phyloP scores from a whole-genome alignment of 1,140 invertebrate genomes.

The Orius insidiosus region DNA sequence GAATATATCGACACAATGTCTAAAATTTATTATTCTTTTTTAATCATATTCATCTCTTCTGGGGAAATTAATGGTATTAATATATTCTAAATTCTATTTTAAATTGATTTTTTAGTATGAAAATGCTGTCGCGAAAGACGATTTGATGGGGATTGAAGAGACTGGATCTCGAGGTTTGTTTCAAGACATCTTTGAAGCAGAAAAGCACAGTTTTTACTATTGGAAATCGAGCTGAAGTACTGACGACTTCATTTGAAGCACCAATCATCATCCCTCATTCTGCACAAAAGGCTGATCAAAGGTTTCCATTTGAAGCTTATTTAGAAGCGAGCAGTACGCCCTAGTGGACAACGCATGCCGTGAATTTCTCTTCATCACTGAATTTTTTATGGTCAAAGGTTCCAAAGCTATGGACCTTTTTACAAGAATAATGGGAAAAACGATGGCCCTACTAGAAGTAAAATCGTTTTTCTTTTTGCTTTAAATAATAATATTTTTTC shows the following conservation, averaged over 20 bases:
- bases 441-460: conserved; percentile 67
- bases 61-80: conserved; percentile 64
- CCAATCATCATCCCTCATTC: conserved; percentile 95
- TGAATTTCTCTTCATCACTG: conserved; percentile 89
- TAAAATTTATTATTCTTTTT: conserved; percentile 98
- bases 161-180: conserved; percentile 51
- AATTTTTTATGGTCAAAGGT: conserved; percentile 86
- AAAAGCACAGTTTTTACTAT: conserved; percentile 77
- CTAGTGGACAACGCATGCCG: conserved; percentile 95
- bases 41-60: conserved; percentile 87
- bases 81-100: too few relatives aligned
- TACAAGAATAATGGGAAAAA: conserved; percentile 85
- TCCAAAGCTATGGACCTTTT: conserved; percentile 78
- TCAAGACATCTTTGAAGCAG: conserved; percentile 53
- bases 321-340: conserved; percentile 91
- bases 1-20: conserved; percentile 97
- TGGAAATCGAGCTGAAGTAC: conserved; percentile 75
- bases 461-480: too few relatives aligned
- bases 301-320: conserved; percentile 93
- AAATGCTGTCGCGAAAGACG: conserved; percentile 68
- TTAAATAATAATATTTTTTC: too few relatives aligned
- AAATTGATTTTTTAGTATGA: conserved; percentile 42
- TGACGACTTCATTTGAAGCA: conserved; percentile 81
- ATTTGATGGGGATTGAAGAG: conserved; percentile 92
- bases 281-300: conserved; percentile 63